Conservation (phyloP, 2,113 vertebrate species). For the Peromyscus leucopus region DNA sequence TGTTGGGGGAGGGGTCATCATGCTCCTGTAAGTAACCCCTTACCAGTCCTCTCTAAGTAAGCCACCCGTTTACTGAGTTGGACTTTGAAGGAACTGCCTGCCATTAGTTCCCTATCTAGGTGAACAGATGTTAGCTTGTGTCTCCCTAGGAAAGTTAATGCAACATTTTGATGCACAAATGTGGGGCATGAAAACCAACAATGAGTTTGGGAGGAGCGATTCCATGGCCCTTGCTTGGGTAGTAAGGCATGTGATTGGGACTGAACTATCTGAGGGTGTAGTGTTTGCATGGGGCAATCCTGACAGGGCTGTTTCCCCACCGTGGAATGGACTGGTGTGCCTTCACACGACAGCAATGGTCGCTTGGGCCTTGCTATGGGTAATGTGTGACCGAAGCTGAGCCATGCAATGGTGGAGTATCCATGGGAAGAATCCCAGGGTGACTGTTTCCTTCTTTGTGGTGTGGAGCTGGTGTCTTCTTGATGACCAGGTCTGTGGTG, state of each 20-base stretch:
- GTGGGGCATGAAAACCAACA: background rate
- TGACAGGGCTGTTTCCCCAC: background rate
- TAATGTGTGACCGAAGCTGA: background rate
- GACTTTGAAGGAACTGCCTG: background rate
- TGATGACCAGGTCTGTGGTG: background rate
- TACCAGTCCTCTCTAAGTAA: background rate
- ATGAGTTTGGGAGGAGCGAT: background rate
- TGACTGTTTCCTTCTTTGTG: background rate
- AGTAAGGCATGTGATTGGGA: background rate
- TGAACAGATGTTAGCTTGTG: background rate
- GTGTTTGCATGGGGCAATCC: background rate
- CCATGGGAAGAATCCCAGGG: background rate
- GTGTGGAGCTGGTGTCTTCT: background rate
- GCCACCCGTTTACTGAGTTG: background rate
- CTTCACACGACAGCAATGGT: background rate
- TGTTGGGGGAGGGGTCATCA: background rate
- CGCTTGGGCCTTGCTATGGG: background rate
- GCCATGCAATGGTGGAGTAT: background rate
- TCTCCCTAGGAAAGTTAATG: background rate
- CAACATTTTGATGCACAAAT: background rate
- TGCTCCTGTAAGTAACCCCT: background rate
- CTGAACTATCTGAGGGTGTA: background rate
- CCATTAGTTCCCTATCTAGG: background rate
- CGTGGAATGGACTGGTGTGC: rapidly evolving
- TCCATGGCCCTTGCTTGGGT: background rate